Evolutionary conservation across 2,113 vertebrate species (phyloP), one percentile per base, ranked within the genome.

Genomic region (Gila orcuttii): DNA sequence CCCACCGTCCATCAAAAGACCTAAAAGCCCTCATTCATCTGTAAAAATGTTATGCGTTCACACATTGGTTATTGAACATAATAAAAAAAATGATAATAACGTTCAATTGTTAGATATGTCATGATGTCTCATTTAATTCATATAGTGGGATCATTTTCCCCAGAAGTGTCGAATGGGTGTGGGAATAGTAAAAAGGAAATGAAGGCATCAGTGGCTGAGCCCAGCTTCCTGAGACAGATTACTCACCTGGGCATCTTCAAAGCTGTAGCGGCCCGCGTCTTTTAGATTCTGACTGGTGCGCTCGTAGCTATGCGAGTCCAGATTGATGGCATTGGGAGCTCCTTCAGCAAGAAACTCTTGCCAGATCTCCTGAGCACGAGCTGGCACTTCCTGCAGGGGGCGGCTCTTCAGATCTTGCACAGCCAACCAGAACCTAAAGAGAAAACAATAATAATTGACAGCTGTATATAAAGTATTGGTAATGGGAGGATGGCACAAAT

Each of bases 251-350:
- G 97, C 97, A 50, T 99, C 97, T 91, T 96, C 97, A n/a, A 98
- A 99, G 6, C 97, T 97, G 90, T 99, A 97, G 36, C 97, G 94
- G 42, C 97, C 97, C 0, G 98, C 96, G 86, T 99, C 97, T 90
- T 98, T 98, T 88, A 99, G 96, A 79, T 97, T 99, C 86, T 98
- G 97, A 6, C 96, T 97, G 57, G 98, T 98, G 92, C 97, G 97
- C 90, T 98, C 98, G 1, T 98, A 99, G 92, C 97, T 99, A 94
- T 98, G 97, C 1, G 98, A 99, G 92, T 99, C 98, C 90, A 99
- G 91, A 89, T 99, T 99, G 92, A 99, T 99, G 93, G 98, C 95
- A 85, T 96, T 98, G 80, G 97, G 96, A 4, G 97, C 98, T 42
- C 97, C 98, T 0, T 98, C 97, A n/a, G 97, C 97, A 91, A 99